Evolutionary conservation across 37 sponge, comb jelly and placozoan species (phyloP).

Genomic region (Cladorhizidae sp.): DNA sequence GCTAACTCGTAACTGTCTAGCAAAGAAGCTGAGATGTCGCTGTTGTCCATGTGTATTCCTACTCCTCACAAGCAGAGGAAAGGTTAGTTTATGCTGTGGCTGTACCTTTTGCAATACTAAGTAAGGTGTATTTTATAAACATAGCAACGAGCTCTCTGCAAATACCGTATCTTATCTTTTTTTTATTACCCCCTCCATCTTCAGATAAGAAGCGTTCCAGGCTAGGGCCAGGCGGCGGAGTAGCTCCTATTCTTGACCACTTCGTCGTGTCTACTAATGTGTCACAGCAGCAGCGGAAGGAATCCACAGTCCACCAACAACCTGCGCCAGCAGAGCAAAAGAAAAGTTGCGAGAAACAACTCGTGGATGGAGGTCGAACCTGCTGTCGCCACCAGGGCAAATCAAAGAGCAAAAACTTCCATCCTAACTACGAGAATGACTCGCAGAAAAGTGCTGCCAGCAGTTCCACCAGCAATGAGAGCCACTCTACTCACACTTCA

Average conservation of each 20-base stretch:
- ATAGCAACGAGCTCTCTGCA: no score
- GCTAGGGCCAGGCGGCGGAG: neutral
- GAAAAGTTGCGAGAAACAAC: no score
- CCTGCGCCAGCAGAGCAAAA: neutral
- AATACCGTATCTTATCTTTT: neutral
- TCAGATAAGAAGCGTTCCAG: neutral
- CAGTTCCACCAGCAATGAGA: constrained; percentile 41
- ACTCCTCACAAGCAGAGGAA: neutral
- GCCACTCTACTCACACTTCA: constrained; percentile 36
- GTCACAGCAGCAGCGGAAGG: neutral
- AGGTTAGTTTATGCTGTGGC: neutral
- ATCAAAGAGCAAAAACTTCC: neutral
- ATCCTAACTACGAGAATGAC: constrained; percentile 26
- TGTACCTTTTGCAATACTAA: neutral
- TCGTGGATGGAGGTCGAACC: neutral
- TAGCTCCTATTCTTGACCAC: neutral
- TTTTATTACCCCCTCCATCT: neutral
- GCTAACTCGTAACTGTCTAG: no score
- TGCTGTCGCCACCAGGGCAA: neutral
- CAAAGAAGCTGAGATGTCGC: no score
- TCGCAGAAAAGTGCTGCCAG: constrained; percentile 56
- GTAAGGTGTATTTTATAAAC: neutral
- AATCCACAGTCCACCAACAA: constrained; percentile 8
- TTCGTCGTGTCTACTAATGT: neutral
- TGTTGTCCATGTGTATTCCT: constrained; percentile 35